A percentile compares a stretch with the other conserved stretches of the same genome.
Evolutionary conservation across 1,140 invertebrate species (phyloP).

Genomic region (Notospermus geniculatus): DNA sequence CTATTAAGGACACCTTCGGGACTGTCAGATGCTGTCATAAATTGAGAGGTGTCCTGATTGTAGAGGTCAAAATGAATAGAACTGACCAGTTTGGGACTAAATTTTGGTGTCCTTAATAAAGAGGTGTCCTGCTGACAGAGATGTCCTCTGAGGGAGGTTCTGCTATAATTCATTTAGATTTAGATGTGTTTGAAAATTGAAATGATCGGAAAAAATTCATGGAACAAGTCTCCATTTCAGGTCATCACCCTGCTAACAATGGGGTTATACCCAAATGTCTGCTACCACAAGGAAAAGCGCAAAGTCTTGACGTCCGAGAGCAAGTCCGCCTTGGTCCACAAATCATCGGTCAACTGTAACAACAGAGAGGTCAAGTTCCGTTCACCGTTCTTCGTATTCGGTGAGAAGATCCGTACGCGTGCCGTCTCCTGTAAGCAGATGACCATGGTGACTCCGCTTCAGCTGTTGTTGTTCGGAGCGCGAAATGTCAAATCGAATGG

Average conservation of each 20-base stretch:
- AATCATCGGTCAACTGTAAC: constrained; percentile 95
- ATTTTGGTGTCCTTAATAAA: too few species aligned
- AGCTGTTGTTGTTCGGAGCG: constrained; percentile 83
- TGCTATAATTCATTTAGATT: too few species aligned
- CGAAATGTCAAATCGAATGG: constrained; percentile 23
- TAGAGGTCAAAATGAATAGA: too few species aligned
- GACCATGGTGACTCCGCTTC: constrained; percentile 93
- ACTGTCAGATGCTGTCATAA: too few species aligned
- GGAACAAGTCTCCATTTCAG: constrained; percentile 27
- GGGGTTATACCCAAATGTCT: constrained; percentile 96
- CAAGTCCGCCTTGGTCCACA: constrained; percentile 90
- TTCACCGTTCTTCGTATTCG: constrained; percentile 95
- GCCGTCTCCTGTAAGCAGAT: constrained; percentile 97
- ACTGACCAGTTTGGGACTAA: too few species aligned
- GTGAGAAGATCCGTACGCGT: constrained; percentile 94
- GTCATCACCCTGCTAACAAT: constrained; percentile 77
- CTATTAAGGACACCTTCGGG: too few species aligned
- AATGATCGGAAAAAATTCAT: constrained; percentile 44
- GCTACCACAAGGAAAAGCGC: constrained; percentile 90
- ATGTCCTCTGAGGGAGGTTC: too few species aligned
- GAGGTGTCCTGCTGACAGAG: too few species aligned
- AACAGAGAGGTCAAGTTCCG: constrained; percentile 76
- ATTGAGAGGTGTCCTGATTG: too few species aligned
- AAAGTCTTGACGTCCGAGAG: constrained; percentile 95
- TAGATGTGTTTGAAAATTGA: too few species aligned